phyloP scores from a whole-genome alignment of 37 sponge, comb jelly and placozoan species.

The Eunapius fragilis region DNA sequence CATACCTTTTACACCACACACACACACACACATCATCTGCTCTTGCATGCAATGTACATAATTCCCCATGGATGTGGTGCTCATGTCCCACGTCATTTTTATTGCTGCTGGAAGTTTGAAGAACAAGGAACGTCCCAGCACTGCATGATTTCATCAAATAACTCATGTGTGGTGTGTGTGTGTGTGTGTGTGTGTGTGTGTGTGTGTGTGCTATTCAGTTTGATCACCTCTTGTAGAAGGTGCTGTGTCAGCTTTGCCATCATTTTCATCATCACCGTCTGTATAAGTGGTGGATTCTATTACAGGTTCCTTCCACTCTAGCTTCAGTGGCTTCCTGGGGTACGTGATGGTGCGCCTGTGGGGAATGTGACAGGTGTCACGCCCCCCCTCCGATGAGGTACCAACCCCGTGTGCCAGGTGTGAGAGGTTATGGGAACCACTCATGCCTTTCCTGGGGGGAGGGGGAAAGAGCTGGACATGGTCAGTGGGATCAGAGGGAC shows the following conservation, averaged over 20 bases:
- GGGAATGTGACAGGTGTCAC: conserved; percentile 13
- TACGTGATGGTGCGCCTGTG: conserved; percentile 27
- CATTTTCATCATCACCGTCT: neutral
- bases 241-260: neutral
- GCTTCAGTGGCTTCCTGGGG: neutral
- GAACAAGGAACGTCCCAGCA: neutral
- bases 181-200: neutral
- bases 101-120: no score
- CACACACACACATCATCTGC: neutral
- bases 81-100: no score
- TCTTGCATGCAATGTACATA: no score
- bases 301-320: conserved; percentile 1
- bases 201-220: neutral
- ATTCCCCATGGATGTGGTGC: no score
- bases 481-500: no score
- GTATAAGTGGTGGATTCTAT: neutral
- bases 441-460: conserved; percentile 15
- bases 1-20: neutral
- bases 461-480: neutral
- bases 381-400: neutral
- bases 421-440: conserved; percentile 34
- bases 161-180: neutral
- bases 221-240: neutral
- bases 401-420: neutral
- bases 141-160: no score